These are phyloP conservation scores for Tipula confusa DNA, from an alignment of 2,888 invertebrate genomes.

Conservation along the genomic window DNA sequence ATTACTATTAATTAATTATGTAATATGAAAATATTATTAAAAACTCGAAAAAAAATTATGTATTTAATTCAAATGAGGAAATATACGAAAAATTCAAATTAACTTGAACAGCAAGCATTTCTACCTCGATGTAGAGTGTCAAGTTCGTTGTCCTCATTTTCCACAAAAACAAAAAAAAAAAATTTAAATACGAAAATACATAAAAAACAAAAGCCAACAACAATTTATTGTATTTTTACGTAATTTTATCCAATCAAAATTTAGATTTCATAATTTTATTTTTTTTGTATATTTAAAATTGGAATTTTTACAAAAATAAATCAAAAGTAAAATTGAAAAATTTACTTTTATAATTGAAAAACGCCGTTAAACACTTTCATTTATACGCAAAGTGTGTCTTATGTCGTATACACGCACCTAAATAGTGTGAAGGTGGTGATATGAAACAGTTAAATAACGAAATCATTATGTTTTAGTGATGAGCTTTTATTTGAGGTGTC, in stretches of 20 bases:
- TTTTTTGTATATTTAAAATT: constrained; percentile 3
- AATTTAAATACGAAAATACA: too few relatives aligned
- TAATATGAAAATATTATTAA: background rate
- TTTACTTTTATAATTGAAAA: too few relatives aligned
- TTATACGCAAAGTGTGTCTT: background rate
- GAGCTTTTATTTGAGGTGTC: too few relatives aligned
- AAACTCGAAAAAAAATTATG: background rate
- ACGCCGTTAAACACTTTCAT: background rate
- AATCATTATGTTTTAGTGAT: too few relatives aligned
- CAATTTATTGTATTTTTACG: background rate
- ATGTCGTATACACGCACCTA: background rate
- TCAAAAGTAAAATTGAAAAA: background rate
- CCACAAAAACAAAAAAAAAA: background rate
- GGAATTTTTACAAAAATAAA: background rate
- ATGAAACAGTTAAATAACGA: too few relatives aligned
- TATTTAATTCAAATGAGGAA: constrained; percentile 25
- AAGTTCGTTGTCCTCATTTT: constrained; percentile 20
- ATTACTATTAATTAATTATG: constrained; percentile 25
- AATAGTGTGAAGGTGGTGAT: too few relatives aligned
- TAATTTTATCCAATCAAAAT: constrained; percentile 14
- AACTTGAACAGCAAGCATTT: background rate
- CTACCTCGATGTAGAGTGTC: background rate
- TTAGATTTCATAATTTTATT: background rate
- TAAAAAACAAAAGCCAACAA: background rate
- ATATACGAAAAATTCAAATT: background rate